Conservation (phyloP, 2,797 vertebrate genomes). For the Phoebastria nigripes region DNA sequence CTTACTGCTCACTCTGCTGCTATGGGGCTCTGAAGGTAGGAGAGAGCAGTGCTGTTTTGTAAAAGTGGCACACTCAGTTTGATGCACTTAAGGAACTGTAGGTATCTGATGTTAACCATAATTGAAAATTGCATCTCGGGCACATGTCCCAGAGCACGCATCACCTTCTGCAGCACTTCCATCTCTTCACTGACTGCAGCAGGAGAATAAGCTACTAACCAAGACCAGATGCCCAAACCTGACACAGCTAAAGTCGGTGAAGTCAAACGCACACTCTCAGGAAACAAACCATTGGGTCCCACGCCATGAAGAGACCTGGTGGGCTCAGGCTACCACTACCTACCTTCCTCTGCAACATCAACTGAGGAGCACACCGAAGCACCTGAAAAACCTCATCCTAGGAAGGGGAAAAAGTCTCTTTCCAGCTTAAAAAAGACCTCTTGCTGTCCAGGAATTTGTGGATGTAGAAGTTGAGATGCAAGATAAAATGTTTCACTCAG, state of each 20-base stretch:
- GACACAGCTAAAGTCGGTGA: neutral
- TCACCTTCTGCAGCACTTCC: neutral
- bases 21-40: neutral
- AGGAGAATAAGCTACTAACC: neutral
- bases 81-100: neutral
- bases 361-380: neutral
- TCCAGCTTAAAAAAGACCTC: neutral
- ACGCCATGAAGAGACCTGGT: neutral
- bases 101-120: neutral
- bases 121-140: neutral
- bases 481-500: neutral
- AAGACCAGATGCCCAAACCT: neutral
- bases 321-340: neutral
- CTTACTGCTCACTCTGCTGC: neutral
- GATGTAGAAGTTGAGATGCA: neutral
- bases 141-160: neutral
- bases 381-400: neutral
- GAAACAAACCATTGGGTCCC: neutral
- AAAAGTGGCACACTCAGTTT: neutral
- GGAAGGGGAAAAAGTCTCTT: neutral
- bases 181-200: neutral
- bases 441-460: neutral
- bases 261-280: neutral
- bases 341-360: neutral
- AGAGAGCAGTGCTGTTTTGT: neutral